A percentile compares a stretch with the other conserved stretches of the same genome.
Evolutionary conservation across 1,140 invertebrate species (phyloP).

Genomic region (Calephelis virginiensis): DNA sequence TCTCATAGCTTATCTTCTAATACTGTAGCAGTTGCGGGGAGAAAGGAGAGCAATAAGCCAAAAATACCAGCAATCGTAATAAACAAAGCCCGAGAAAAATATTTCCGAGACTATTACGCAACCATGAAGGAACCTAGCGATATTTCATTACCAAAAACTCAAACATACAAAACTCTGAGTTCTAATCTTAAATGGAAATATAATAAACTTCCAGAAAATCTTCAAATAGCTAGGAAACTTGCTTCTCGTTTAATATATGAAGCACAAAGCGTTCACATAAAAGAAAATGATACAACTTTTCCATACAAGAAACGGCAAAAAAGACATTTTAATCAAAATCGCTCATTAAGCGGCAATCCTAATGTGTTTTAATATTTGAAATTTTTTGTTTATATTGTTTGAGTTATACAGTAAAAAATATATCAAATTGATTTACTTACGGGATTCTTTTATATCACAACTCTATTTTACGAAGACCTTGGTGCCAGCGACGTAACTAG

Average conservation of each 20-base stretch:
- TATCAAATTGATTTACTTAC: too few relatives aligned
- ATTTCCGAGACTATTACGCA: slow-evolving; percentile 45
- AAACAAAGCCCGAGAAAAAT: slow-evolving; percentile 53
- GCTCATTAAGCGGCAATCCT: background rate
- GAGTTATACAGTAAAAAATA: too few relatives aligned
- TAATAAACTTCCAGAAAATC: slow-evolving; percentile 28
- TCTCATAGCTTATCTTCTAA: slow-evolving; percentile 24
- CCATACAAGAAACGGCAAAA: background rate
- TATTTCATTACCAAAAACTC: background rate
- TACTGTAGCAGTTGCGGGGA: slow-evolving; percentile 38
- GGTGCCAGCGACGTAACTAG: too few relatives aligned
- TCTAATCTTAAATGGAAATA: background rate
- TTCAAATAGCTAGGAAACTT: slow-evolving; percentile 43
- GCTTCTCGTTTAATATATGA: slow-evolving; percentile 39
- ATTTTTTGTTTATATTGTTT: too few relatives aligned
- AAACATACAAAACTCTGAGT: background rate
- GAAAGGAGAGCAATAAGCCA: slow-evolving; percentile 31
- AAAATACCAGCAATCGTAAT: slow-evolving; percentile 42
- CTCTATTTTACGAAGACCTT: too few relatives aligned
- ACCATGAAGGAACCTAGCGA: slow-evolving; percentile 26
- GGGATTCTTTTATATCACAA: too few relatives aligned
- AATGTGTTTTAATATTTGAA: background rate
- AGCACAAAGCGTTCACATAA: slow-evolving; percentile 25
- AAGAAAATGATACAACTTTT: background rate
- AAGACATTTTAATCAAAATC: slow-evolving; percentile 8